Evolutionary conservation across 2,888 invertebrate species (phyloP).

Genomic region (Mallateleia sp.): DNA sequence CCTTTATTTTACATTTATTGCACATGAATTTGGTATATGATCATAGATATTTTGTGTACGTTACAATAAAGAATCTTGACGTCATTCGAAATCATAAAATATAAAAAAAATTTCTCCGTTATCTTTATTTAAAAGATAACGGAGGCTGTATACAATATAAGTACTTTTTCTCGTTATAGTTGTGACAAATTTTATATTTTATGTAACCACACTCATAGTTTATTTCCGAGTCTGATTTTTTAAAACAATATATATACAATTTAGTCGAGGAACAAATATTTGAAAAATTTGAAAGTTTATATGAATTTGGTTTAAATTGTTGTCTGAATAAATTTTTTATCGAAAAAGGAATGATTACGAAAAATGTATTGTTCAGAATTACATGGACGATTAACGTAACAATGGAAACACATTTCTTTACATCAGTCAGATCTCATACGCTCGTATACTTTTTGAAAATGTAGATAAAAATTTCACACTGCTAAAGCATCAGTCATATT

Average conservation of each 20-base stretch:
- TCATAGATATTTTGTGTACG: constrained; percentile 14
- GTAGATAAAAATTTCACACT: background rate
- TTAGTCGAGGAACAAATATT: background rate
- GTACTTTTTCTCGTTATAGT: background rate
- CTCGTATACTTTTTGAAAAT: background rate
- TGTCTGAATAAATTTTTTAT: background rate
- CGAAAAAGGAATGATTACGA: background rate
- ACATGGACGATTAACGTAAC: background rate
- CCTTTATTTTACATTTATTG: background rate
- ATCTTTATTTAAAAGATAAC: background rate
- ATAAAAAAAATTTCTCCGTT: constrained; percentile 6
- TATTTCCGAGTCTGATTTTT: background rate
- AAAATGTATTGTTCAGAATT: background rate
- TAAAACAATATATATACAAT: background rate
- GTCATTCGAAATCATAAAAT: constrained; percentile 23
- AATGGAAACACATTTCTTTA: constrained; percentile 1
- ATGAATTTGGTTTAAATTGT: background rate
- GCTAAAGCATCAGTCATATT: background rate
- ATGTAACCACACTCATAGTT: background rate
- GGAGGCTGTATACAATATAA: constrained; percentile 25
- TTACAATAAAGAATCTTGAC: background rate
- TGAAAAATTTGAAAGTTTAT: background rate
- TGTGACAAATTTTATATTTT: background rate
- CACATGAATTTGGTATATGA: constrained; percentile 13
- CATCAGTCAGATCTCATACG: constrained; percentile 12